Percentiles rank a stretch among this genome's conserved stretches.
Conservation (phyloP, 2,113 vertebrate species). For the Gobio gobio region DNA sequence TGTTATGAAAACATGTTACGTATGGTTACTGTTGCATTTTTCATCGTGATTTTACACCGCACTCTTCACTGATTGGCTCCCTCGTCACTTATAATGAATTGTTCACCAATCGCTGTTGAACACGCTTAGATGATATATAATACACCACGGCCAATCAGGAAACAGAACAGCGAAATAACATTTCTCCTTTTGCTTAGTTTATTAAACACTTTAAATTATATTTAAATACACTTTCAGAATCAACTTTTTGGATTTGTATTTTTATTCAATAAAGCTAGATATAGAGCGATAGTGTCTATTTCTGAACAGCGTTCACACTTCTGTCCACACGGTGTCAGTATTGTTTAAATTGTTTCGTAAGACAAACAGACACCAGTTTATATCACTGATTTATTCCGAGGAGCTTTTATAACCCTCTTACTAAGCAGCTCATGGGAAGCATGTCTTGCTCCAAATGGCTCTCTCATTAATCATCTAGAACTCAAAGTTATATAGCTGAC, state of each 20-base stretch:
- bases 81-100: background rate
- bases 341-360: background rate
- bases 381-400: background rate
- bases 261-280: background rate
- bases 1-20: slow-evolving; percentile 25
- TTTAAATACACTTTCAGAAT: background rate
- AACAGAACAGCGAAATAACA: background rate
- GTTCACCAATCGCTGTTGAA: slow-evolving; percentile 29
- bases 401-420: background rate
- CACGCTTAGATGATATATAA: background rate
- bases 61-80: slow-evolving; percentile 1
- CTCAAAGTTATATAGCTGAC: background rate
- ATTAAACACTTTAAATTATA: slow-evolving; percentile 1
- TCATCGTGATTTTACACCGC: background rate
- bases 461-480: background rate
- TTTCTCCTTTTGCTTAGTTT: background rate
- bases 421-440: background rate
- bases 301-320: background rate
- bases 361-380: background rate
- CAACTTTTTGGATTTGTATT: background rate
- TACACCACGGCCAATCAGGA: background rate
- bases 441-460: background rate
- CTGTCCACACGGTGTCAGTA: background rate
- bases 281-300: background rate
- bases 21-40: background rate